Evolutionary conservation across 2,888 invertebrate genomes (phyloP), one percentile per base, ranked within the genome.

Genomic region (Stenurella melanura): DNA sequence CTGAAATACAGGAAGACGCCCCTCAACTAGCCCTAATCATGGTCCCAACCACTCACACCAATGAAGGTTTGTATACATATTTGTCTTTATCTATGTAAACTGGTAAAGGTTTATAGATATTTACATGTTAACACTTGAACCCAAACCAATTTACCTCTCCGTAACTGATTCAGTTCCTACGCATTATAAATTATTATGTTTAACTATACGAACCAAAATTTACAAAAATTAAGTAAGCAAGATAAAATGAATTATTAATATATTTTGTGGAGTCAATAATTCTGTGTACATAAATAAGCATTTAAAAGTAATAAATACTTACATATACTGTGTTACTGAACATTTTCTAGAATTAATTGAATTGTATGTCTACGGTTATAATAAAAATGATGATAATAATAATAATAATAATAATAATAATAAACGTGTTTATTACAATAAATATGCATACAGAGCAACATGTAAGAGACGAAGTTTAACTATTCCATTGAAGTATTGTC

Each of bases 11-110:
- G 73, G 88, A 89, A 75, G 88, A 89, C 73, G 85, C 88, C 42
- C 89, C 89, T 6, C 85, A 87, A 71, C 81, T 89, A 30, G 88
- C 88, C 18, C 86, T 88, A 34, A 87, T 89, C 69, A 88, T 89
- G 86, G 87, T 87, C 64, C 87, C 88, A 58, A 87, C 87, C 69
- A 85, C 87, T 58, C 86, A 86, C 72, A 83, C 83, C 75, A 86
- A 85, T 81, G 85, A 86, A 84, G 87, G 88, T 87, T 50, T 56
- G 77, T 76, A 72, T 61, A 70, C 34, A 70, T 70, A 70, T 70
- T 70, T 70, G 60, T 42, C 56, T 70, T 70, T 60, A 38, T 69
- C 58, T 69, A 30, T 69, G 34, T 58, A 69, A 18, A 58, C 57
- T 26, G 57, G 57, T 58, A 56, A 58, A 57, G 69, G 57, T 57